Conservation (phyloP, 2,888 invertebrate species). For the Ommatoiulus sabulosus region DNA sequence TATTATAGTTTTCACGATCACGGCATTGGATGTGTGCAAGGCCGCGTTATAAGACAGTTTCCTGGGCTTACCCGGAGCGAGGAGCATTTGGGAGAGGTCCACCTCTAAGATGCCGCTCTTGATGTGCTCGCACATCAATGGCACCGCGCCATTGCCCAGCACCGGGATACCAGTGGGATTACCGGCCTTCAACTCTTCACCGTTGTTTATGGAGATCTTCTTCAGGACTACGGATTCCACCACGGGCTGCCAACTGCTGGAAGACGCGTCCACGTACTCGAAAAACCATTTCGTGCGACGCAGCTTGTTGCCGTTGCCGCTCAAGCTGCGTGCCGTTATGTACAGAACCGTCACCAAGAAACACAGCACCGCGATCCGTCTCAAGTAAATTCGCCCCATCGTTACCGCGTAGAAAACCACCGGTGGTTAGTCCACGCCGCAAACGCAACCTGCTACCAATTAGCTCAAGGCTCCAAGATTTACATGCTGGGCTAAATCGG, state of each 20-base stretch:
- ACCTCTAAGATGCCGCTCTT: conserved; percentile 34
- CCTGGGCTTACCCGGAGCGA: conserved; percentile 50
- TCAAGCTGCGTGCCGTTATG: neutral
- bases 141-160: conserved; percentile 22
- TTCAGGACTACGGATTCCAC: neutral
- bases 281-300: neutral
- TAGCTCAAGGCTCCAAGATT: neutral
- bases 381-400: conserved; percentile 55
- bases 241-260: neutral
- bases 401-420: too few relatives aligned
- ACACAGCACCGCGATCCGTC: conserved; percentile 16
- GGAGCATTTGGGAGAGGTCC: conserved; percentile 44
- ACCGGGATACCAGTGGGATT: neutral
- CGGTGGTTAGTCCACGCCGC: too few relatives aligned
- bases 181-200: neutral
- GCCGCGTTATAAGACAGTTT: conserved; percentile 44
- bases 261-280: neutral
- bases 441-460: neutral
- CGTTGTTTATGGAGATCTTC: conserved; percentile 9
- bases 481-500: too few relatives aligned
- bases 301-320: neutral
- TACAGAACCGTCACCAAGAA: conserved; percentile 47
- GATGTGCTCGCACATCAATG: conserved; percentile 50
- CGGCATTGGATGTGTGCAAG: conserved; percentile 37
- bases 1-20: conserved; percentile 47